phyloP scores from a whole-genome alignment of 2,113 vertebrate genomes.

The Cisticola juncidis region DNA sequence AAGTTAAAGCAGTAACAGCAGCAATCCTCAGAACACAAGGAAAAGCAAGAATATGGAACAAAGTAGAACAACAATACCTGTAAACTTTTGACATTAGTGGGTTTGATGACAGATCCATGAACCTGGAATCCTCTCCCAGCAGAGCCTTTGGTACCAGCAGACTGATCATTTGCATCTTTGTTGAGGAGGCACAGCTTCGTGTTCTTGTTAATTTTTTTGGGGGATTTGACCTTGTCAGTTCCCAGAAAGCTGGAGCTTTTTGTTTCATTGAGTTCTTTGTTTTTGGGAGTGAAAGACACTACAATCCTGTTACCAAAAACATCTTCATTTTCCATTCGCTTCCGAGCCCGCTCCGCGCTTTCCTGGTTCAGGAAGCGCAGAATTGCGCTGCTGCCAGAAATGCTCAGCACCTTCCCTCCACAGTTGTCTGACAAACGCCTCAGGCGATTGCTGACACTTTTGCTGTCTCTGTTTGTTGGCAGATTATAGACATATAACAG shows the following conservation, averaged over 20 bases:
- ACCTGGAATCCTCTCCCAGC: conserved; percentile 78
- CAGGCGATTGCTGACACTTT: conserved; percentile 90
- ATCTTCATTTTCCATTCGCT: conserved; percentile 97
- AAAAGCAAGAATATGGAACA: background rate
- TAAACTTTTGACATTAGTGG: conserved; percentile 87
- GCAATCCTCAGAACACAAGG: background rate
- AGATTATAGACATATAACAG: conserved; percentile 96
- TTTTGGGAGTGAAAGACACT: conserved; percentile 87
- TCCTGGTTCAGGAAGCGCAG: conserved; percentile 91
- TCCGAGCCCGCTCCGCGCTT: conserved; percentile 89
- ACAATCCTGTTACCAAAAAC: conserved; percentile 92
- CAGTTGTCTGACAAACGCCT: conserved; percentile 96
- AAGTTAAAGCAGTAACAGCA: background rate
- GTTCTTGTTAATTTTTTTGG: conserved; percentile 85
- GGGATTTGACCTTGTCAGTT: conserved; percentile 87
- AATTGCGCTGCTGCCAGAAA: conserved; percentile 86
- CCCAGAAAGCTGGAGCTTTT: conserved; percentile 71
- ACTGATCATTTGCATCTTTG: conserved; percentile 79
- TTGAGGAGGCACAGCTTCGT: conserved; percentile 79
- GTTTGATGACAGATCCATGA: conserved; percentile 76
- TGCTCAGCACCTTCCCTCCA: conserved; percentile 93
- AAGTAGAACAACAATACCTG: conserved; percentile 66
- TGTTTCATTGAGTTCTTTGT: conserved; percentile 73
- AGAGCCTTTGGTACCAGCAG: conserved; percentile 78
- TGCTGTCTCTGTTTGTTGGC: conserved; percentile 90